phyloP scores from a whole-genome alignment of 2,113 vertebrate species.

The Grantiella picta region DNA sequence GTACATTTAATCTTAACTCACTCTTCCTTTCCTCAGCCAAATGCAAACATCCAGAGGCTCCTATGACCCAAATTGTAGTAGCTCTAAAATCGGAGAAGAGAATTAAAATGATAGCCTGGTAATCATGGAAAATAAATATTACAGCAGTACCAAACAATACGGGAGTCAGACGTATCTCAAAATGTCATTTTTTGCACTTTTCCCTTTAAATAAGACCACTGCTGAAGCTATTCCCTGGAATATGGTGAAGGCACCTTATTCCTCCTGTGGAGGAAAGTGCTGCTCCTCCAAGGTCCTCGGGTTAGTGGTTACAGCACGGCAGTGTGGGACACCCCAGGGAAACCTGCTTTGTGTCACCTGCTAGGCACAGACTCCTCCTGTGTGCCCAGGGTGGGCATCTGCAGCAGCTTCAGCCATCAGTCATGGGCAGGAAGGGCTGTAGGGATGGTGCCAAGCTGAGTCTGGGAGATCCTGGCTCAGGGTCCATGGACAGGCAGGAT shows the following conservation, averaged over 20 bases:
- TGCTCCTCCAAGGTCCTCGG: fast-evolving
- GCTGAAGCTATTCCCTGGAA: not conserved
- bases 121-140: not conserved
- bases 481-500: fast-evolving
- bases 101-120: not conserved
- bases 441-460: fast-evolving
- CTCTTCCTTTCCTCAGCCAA: not conserved
- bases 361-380: not conserved
- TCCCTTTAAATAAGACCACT: not conserved
- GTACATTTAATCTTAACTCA: not conserved
- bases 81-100: not conserved
- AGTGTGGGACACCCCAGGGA: not conserved
- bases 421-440: not conserved
- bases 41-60: not conserved
- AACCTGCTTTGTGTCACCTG: not conserved
- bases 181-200: not conserved
- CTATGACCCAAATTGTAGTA: not conserved
- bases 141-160: not conserved
- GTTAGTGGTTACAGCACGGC: fast-evolving
- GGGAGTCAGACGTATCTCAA: not conserved
- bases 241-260: fast-evolving
- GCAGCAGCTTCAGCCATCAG: fast-evolving
- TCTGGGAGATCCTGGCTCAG: fast-evolving
- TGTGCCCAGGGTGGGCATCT: not conserved
- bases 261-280: not conserved